Percentiles rank a stretch among this genome's conserved stretches.
phyloP scores from a whole-genome alignment of 1,140 invertebrate genomes.

The Odontomachus brunneus region DNA sequence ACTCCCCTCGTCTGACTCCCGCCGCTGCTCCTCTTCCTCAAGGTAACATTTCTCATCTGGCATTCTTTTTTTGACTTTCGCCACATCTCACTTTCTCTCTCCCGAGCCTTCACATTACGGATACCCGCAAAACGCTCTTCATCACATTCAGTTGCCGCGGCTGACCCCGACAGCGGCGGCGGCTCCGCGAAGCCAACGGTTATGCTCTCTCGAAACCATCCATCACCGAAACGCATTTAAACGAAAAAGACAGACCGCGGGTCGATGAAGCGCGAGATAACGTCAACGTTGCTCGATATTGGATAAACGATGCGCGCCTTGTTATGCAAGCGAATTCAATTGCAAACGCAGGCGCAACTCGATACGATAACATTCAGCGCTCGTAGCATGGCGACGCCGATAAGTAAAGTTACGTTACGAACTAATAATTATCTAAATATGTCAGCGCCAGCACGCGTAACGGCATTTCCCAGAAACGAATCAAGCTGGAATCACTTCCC shows the following conservation, averaged over 20 bases:
- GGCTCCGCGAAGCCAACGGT: constrained; percentile 30
- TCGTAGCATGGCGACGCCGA: not conserved
- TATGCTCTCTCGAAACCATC: constrained; percentile 51
- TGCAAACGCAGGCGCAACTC: not conserved
- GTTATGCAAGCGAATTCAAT: constrained; percentile 47
- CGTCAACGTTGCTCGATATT: constrained; percentile 53
- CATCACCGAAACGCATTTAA: constrained; percentile 57
- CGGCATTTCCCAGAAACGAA: not conserved
- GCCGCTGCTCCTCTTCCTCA: not conserved
- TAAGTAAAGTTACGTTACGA: not conserved
- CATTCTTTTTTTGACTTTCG: constrained; percentile 42
- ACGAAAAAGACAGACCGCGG: constrained; percentile 53
- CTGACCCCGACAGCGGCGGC: not conserved
- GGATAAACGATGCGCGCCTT: constrained; percentile 39
- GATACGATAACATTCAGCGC: constrained; percentile 31
- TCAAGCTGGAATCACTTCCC: not conserved
- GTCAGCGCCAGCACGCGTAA: too few species aligned
- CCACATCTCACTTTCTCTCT: constrained; percentile 47
- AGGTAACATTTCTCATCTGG: constrained; percentile 20
- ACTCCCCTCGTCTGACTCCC: not conserved
- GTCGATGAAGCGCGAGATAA: constrained; percentile 43
- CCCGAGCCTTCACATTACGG: constrained; percentile 27
- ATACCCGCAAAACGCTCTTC: constrained; percentile 21
- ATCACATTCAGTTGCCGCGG: constrained; percentile 31
- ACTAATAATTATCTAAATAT: not conserved